Conservation (phyloP, 2,113 vertebrate species). For the Lucifuga dentata region DNA sequence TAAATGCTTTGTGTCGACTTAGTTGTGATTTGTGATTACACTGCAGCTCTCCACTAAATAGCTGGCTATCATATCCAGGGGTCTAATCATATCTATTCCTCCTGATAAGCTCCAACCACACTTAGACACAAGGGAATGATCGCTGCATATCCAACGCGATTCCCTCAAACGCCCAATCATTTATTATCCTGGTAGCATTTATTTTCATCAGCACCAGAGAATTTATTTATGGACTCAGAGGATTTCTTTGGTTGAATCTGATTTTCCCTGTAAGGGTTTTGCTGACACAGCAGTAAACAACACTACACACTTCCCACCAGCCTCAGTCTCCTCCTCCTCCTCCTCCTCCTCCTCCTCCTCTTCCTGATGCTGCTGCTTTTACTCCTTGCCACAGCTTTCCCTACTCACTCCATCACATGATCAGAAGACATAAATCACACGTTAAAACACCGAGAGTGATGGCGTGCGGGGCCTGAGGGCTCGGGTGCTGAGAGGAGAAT, state of each 20-base stretch:
- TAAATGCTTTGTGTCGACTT: slow-evolving; percentile 67
- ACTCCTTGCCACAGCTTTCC: slow-evolving; percentile 44
- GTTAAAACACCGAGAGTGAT: slow-evolving; percentile 9
- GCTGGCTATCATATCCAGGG: slow-evolving; percentile 52
- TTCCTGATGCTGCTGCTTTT: no score
- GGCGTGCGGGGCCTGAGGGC: slow-evolving; percentile 1
- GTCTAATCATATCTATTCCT: slow-evolving; percentile 53
- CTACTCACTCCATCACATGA: slow-evolving; percentile 43
- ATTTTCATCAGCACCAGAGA: slow-evolving; percentile 24
- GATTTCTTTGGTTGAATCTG: not conserved
- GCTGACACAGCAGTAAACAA: slow-evolving; percentile 41
- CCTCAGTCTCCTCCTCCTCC: slow-evolving; percentile 1
- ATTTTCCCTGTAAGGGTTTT: slow-evolving; percentile 27
- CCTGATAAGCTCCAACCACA: slow-evolving; percentile 38
- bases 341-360: not conserved
- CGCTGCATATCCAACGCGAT: slow-evolving; percentile 12
- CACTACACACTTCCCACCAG: slow-evolving; percentile 16
- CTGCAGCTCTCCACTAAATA: slow-evolving; percentile 54
- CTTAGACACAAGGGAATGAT: slow-evolving; percentile 37
- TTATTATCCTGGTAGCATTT: slow-evolving; percentile 48
- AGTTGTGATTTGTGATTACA: slow-evolving; percentile 68
- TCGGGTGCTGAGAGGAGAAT: not conserved
- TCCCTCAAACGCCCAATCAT: slow-evolving; percentile 45
- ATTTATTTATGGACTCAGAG: slow-evolving; percentile 26
- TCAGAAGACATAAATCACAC: slow-evolving; percentile 47